phyloP scores from a whole-genome alignment of 2,797 vertebrate species.

The Sarcophilus harrisii region DNA sequence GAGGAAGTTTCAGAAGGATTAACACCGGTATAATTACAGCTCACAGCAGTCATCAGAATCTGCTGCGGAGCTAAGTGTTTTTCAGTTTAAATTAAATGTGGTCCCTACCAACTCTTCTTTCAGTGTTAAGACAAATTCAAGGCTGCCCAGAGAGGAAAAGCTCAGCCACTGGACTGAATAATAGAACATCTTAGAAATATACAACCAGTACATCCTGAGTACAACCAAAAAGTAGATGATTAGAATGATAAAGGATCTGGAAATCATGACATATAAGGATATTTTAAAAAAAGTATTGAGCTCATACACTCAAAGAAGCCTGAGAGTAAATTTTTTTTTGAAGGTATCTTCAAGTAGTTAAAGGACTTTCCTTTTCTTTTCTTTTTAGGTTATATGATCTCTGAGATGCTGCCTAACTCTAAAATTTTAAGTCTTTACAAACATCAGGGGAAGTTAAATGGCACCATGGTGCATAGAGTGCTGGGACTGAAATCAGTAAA shows the following conservation, averaged over 20 bases:
- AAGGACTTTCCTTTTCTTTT: background rate
- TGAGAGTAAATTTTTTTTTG: background rate
- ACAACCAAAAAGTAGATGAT: background rate
- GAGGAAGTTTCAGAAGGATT: background rate
- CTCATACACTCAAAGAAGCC: background rate
- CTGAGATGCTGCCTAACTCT: background rate
- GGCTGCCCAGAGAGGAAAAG: background rate
- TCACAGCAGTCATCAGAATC: background rate
- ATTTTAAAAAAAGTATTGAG: background rate
- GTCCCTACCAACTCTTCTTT: background rate
- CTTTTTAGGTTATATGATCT: background rate
- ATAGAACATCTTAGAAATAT: background rate
- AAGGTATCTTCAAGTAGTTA: background rate
- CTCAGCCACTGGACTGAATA: background rate
- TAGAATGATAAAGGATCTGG: background rate
- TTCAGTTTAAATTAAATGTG: conserved; percentile 7
- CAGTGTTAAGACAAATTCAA: background rate
- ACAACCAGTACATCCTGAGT: background rate
- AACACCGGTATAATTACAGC: background rate
- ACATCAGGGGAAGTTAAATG: background rate
- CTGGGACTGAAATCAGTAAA: background rate
- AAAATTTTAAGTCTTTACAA: background rate
- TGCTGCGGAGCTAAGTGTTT: background rate
- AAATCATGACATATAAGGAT: background rate
- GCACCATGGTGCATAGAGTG: background rate